Percentiles rank a stretch among this genome's conserved stretches.
Evolutionary conservation across 1,140 invertebrate species (phyloP).

Genomic region (Lycorma delicatula): DNA sequence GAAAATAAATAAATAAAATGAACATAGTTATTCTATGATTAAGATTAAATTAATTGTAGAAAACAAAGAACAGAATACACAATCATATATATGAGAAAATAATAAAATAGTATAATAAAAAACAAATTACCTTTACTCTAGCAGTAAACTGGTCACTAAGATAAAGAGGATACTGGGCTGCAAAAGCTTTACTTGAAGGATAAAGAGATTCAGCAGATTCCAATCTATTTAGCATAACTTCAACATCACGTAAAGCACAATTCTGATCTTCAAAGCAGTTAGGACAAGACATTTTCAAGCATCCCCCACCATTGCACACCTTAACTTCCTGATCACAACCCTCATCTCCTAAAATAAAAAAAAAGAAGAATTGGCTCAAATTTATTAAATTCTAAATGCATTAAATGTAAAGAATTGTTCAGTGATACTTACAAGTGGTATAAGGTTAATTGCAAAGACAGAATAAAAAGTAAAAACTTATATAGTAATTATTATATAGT

Average conservation of each 20-base stretch:
- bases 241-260: conserved; percentile 61
- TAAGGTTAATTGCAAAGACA: no score
- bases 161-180: conserved; percentile 60
- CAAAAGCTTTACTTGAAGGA: conserved; percentile 73
- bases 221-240: conserved; percentile 57
- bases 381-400: no score
- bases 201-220: conserved; percentile 72
- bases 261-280: conserved; percentile 58
- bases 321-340: neutral
- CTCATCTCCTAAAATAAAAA: conserved; percentile 4
- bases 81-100: no score
- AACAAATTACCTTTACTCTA: conserved; percentile 48
- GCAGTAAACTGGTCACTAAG: conserved; percentile 53
- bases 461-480: no score
- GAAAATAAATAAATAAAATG: no score
- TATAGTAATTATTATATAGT: no score
- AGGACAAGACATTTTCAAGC: conserved; percentile 60
- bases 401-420: no score
- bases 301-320: conserved; percentile 38
- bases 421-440: no score
- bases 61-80: no score
- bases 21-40: no score
- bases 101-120: no score
- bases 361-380: neutral
- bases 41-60: no score